Evolutionary conservation across 2,797 vertebrate species (phyloP), one percentile per base, ranked within the genome.

Genomic region (Hozukius guyotensis): DNA sequence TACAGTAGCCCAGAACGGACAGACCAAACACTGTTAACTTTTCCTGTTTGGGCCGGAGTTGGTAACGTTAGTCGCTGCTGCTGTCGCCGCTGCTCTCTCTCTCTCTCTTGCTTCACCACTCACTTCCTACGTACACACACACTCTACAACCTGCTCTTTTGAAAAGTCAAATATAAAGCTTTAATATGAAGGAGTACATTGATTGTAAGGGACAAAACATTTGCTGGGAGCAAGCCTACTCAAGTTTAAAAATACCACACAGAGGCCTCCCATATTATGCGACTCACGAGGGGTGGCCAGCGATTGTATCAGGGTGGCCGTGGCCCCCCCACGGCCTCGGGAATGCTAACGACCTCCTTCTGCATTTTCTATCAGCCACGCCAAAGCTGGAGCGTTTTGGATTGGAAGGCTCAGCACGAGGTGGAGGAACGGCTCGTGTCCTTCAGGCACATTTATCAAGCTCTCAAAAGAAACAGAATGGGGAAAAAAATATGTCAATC

Each of bases 391-490:
- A 83, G 80, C 6, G 11, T 49, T 60, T 80, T 64, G 71, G 69
- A 84, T 75, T 72, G 78, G 46, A 72, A 82, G 69, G 22, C 31
- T 75, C 22, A 4, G 65, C 64, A 27, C 1, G 22, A 85, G 61
- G 61, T 70, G 63, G 42, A 77, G 38, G 13, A 62, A 81, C 65
- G 72, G 46, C 75, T 86, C 71, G 77, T 80, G 86, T 90, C 89
- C 81, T 91, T 79, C 65, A 77, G 82, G 85, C 74, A 75, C 81
- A 85, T 89, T 88, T 80, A 86, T 89, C 81, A 88, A 80, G 53
- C 83, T 71, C 81, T 79, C 75, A 80, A 61, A 82, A 55, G 80
- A 78, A 88, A 88, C 34, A 34, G 77, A 84, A 77, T 25, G 46
- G 42, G 38, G 27, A 24, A 68, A 60, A 79, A 77, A 79, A 85